Conservation (phyloP, 1,140 invertebrate species). For the Spodoptera litura region DNA sequence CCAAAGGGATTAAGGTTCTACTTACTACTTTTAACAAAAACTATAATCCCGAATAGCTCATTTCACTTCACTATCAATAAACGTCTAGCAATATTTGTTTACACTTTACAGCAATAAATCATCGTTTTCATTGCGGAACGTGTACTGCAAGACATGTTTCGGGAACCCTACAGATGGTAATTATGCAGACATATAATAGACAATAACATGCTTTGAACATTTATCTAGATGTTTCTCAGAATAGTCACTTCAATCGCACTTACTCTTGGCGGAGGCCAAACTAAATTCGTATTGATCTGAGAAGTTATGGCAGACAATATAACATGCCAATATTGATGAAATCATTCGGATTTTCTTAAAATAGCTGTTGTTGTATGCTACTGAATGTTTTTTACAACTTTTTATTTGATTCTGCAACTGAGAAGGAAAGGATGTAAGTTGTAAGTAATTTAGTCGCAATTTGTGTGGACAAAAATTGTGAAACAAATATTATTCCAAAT, state of each 20-base stretch:
- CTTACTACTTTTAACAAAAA: neutral
- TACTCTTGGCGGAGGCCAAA: conserved; percentile 4
- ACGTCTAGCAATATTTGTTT: conserved; percentile 17
- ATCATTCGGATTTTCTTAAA: neutral
- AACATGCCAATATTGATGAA: conserved; percentile 2
- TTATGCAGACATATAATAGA: neutral
- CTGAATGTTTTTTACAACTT: neutral
- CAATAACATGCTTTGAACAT: neutral
- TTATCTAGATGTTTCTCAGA: conserved; percentile 13
- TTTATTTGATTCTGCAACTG: neutral
- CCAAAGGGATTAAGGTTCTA: too few relatives aligned
- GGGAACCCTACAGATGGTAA: conserved; percentile 24
- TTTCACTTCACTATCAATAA: conserved; percentile 48
- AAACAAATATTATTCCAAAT: too few relatives aligned
- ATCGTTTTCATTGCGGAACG: conserved; percentile 38
- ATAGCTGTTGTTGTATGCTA: neutral
- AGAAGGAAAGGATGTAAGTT: neutral
- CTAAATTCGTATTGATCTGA: conserved; percentile 10
- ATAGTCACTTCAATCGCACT: conserved; percentile 1
- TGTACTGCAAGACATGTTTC: conserved; percentile 21
- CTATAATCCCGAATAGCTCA: neutral
- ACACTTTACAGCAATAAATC: conserved; percentile 28
- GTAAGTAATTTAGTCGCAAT: too few relatives aligned
- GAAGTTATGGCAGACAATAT: conserved; percentile 14
- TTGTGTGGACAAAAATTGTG: too few relatives aligned